Evolutionary conservation across 2,888 invertebrate species (phyloP).

Genomic region (Schrankia costaestrigalis): DNA sequence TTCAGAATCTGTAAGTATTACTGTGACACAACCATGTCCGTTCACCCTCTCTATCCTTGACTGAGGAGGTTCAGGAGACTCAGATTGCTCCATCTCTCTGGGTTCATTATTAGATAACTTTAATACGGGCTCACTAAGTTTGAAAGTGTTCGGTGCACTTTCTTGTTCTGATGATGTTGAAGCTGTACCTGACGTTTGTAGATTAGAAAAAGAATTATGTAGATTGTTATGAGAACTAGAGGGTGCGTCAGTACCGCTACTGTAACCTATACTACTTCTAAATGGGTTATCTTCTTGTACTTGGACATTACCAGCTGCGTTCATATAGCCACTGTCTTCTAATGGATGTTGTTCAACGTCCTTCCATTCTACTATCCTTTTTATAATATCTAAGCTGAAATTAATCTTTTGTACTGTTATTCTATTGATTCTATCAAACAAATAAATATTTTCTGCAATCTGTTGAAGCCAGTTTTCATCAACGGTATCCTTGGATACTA

Average conservation of each 20-base stretch:
- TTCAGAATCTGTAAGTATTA: constrained; percentile 88
- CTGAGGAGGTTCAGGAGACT: constrained; percentile 56
- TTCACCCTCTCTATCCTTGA: constrained; percentile 67
- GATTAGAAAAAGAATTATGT: constrained; percentile 70
- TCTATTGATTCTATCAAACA: constrained; percentile 83
- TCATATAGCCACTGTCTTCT: constrained; percentile 83
- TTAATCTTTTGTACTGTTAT: constrained; percentile 87
- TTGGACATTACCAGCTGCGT: constrained; percentile 54
- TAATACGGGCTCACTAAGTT: constrained; percentile 66
- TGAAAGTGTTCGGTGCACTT: constrained; percentile 50
- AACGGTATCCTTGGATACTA: constrained; percentile 90
- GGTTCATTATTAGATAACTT: constrained; percentile 53
- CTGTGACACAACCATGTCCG: constrained; percentile 79
- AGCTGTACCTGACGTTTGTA: constrained; percentile 64
- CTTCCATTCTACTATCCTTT: constrained; percentile 93
- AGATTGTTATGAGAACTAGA: constrained; percentile 60
- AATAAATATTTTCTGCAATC: constrained; percentile 86
- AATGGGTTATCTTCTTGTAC: constrained; percentile 74
- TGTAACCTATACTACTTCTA: constrained; percentile 60
- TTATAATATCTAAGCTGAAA: constrained; percentile 91
- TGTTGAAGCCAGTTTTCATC: constrained; percentile 90
- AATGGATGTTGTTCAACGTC: constrained; percentile 90
- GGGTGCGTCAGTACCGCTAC: constrained; percentile 44
- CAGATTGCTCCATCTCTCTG: constrained; percentile 49
- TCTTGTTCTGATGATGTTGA: constrained; percentile 57